Percentiles rank a stretch among this genome's conserved stretches.
These are phyloP conservation scores for Prolemur simus DNA, from an alignment of 2,113 vertebrate species.

Conservation along the genomic window DNA sequence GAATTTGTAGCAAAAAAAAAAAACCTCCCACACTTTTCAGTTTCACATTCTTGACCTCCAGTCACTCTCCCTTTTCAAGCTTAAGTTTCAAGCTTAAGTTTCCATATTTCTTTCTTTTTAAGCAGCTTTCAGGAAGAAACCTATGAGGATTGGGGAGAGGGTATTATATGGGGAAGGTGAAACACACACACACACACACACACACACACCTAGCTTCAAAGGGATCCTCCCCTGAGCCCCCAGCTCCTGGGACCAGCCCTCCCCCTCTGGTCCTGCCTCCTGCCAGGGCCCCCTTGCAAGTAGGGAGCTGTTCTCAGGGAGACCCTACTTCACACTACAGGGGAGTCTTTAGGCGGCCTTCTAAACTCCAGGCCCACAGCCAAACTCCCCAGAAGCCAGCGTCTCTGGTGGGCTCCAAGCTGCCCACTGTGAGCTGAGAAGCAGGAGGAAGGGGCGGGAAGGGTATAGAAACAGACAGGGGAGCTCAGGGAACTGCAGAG, in stretches of 20 bases:
- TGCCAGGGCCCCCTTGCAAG: background rate
- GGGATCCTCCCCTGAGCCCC: background rate
- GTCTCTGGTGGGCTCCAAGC: background rate
- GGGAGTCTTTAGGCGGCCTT: background rate
- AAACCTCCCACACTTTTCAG: background rate
- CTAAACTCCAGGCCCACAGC: background rate
- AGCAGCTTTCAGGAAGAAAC: background rate
- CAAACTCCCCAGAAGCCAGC: background rate
- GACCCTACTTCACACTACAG: background rate
- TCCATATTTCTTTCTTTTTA: background rate
- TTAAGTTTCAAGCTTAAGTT: background rate
- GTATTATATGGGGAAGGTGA: background rate
- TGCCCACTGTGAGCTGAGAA: background rate
- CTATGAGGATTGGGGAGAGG: too few relatives aligned
- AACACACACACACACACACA: too few relatives aligned
- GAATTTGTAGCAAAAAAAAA: background rate
- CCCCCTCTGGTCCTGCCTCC: too few relatives aligned
- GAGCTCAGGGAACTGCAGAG: background rate
- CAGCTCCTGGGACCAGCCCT: background rate
- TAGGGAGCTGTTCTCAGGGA: background rate
- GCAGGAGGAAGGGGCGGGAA: rapidly evolving
- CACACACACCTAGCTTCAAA: background rate
- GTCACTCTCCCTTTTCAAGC: background rate
- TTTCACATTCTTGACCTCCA: background rate
- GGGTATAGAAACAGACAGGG: background rate